Percentiles rank a stretch among this genome's conserved stretches.
phyloP scores from a whole-genome alignment of 1,140 invertebrate species.

The Ostrea denselamellosa region DNA sequence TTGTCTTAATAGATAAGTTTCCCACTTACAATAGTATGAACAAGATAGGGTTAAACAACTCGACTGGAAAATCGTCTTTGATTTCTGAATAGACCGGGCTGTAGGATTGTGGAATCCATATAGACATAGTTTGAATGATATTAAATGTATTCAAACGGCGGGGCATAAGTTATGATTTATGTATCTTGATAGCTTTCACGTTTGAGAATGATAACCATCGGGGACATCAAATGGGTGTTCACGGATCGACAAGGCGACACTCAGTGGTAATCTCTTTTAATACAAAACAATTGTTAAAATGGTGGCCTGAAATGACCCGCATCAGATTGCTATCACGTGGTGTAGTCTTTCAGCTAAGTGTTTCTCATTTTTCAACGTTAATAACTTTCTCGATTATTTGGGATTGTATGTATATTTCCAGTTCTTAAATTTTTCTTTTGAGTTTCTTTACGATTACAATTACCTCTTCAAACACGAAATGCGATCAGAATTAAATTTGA shows the following conservation, averaged over 20 bases:
- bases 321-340: neutral
- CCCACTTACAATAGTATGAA: neutral
- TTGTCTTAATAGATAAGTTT: neutral
- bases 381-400: neutral
- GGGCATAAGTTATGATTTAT: slow-evolving; percentile 27
- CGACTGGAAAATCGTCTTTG: slow-evolving; percentile 2
- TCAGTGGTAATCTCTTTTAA: neutral
- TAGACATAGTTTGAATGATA: neutral
- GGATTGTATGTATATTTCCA: neutral
- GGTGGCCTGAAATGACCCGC: neutral
- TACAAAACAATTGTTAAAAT: neutral
- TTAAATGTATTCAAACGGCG: neutral
- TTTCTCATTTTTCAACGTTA: neutral
- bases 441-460: neutral
- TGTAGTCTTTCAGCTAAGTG: neutral
- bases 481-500: neutral
- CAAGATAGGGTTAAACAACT: neutral
- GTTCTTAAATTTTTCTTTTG: neutral
- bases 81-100: neutral
- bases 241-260: neutral
- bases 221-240: neutral
- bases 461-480: neutral
- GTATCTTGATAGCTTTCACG: neutral
- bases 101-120: neutral
- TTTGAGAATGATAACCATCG: neutral